Base-by-base conservation (phyloP, 2,888 invertebrate species). In the Eupithecia pulchellata region DNA sequence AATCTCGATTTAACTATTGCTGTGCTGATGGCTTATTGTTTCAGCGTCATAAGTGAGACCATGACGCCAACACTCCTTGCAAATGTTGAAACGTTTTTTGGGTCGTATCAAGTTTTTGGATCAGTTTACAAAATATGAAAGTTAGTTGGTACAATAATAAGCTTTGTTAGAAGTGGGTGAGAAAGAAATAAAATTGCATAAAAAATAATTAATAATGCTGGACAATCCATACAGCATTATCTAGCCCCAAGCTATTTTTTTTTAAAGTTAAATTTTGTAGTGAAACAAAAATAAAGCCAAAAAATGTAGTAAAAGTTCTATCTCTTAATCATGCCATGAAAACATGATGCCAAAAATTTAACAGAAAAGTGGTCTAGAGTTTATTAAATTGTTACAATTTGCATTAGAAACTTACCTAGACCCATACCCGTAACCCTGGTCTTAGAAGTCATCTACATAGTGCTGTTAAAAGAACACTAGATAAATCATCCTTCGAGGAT, bases 121-220 rank as follows among this genome's bases (percentile, higher is more conserved):
- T 91, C 92, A 92, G 92, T 90, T 91, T 89, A 90, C 83, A 84
- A 81, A 83, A 68, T 55, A 39, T 75, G 66, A 74, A 67, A 47
- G 34, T 61, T 25, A 34, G 34, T 34, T 61, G 1, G 20, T 32
- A 20, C 13, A 25, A 9, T 60, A n/a, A 47, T 47, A 52, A 52
- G 52, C 52, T 52, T 25, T 25, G 20, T 13, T 52, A 52, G n/a
- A 25, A 52, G 25, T 47, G 25, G 52, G 25, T 11, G 25, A 25
- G 13, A 52, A 13, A 25, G 25, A 25, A 52, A 20, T 52, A 25
- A 3, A 52, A 20, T 11, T 9, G 8, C 34, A 52, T 11, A 25
- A 32, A 32, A n/a, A n/a, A n/a, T n/a, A n/a, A n/a, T n/a, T n/a
- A n/a, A n/a, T n/a, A n/a, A n/a, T n/a, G n/a, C n/a, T n/a, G n/a